These are phyloP conservation scores for Terrapene triunguis DNA, from an alignment of 2,113 vertebrate genomes.

Conservation along the genomic window DNA sequence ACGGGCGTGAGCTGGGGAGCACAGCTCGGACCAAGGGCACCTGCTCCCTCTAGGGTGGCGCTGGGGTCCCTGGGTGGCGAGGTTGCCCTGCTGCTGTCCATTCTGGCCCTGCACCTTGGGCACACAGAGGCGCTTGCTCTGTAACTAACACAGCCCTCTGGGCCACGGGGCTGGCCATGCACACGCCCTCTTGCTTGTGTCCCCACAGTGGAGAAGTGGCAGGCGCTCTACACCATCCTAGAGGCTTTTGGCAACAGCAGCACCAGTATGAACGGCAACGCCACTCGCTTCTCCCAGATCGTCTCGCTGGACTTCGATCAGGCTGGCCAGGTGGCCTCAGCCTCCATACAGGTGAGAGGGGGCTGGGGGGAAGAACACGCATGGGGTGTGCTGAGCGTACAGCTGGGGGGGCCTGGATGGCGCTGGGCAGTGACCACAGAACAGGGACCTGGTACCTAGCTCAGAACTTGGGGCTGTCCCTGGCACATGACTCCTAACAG, in stretches of 20 bases:
- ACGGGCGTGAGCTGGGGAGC: not conserved
- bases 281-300: conserved; percentile 95
- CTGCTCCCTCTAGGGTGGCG: not conserved
- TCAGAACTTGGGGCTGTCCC: not conserved
- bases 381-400: not conserved
- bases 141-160: not conserved
- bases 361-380: no score
- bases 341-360: conserved; percentile 92
- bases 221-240: conserved; percentile 94
- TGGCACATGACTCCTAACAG: no score
- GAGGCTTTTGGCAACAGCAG: conserved; percentile 96
- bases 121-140: not conserved
- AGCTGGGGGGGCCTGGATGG: not conserved
- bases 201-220: conserved; percentile 94
- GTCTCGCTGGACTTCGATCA: conserved; percentile 97
- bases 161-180: not conserved
- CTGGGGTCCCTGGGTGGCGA: not conserved
- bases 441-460: not conserved
- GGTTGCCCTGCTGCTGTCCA: not conserved
- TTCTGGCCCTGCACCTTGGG: not conserved
- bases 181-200: conserved; percentile 35
- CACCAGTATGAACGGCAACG: conserved; percentile 91
- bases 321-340: conserved; percentile 95
- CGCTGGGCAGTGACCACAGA: not conserved
- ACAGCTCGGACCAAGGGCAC: not conserved